phyloP scores from a whole-genome alignment of 2,113 vertebrate species.

The Ailuropoda melanoleuca region DNA sequence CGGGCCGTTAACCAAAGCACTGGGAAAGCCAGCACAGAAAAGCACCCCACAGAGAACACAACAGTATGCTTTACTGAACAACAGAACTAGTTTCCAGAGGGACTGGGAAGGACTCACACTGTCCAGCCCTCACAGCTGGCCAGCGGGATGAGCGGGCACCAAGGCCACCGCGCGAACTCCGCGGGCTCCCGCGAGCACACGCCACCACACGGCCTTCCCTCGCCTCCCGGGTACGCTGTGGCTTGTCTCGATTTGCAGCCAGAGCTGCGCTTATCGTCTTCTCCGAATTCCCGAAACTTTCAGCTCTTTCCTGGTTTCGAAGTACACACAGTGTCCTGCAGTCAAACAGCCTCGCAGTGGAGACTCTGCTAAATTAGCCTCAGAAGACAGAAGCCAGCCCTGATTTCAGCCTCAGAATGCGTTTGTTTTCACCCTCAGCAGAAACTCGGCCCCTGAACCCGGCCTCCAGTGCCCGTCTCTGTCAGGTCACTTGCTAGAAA shows the following conservation, averaged over 20 bases:
- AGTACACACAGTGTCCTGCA: neutral
- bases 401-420: neutral
- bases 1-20: neutral
- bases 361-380: neutral
- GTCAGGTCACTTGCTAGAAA: neutral
- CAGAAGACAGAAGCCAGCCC: neutral
- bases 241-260: neutral
- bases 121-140: neutral
- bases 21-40: neutral
- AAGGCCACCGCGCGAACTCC: fast-evolving
- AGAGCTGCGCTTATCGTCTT: neutral
- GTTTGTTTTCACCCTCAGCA: neutral
- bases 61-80: neutral
- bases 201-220: too few relatives aligned
- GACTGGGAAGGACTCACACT: neutral
- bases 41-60: too few relatives aligned
- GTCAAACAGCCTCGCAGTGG: neutral
- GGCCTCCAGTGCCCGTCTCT: neutral
- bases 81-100: neutral
- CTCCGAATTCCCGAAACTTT: neutral
- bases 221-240: neutral
- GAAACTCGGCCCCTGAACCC: too few relatives aligned
- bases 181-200: fast-evolving
- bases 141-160: neutral
- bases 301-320: neutral